Conservation (phyloP, 2,113 vertebrate species). For the Pristiophorus japonicus region DNA sequence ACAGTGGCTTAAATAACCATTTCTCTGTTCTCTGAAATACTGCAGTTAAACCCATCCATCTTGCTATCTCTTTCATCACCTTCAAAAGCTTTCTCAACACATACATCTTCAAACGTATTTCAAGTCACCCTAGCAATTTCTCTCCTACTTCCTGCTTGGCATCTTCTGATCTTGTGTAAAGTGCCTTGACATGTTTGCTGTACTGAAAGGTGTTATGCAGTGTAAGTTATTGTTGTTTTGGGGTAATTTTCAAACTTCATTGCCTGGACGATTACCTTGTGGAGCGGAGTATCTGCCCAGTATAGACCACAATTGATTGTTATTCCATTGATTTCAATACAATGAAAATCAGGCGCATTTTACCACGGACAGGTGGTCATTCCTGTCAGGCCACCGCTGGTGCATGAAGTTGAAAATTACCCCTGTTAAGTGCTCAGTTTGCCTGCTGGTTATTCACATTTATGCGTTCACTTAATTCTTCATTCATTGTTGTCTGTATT, state of each 20-base stretch:
- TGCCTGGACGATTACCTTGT: neutral
- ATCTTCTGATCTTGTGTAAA: no score
- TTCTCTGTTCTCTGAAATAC: neutral
- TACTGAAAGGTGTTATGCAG: no score
- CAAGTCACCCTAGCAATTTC: neutral
- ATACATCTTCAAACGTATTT: neutral
- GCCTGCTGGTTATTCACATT: neutral
- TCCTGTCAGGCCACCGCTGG: no score
- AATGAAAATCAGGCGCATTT: neutral
- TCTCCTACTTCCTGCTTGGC: neutral
- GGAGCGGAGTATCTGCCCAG: neutral
- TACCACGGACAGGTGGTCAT: neutral
- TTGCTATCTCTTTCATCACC: neutral
- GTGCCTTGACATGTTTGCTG: no score
- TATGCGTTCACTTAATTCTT: neutral
- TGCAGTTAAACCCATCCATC: neutral
- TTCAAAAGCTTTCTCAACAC: neutral
- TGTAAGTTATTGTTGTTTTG: neutral
- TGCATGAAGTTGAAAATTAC: neutral
- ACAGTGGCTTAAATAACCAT: neutral
- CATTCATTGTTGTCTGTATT: neutral
- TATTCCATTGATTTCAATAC: neutral
- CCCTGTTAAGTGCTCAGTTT: neutral
- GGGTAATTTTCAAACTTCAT: neutral
- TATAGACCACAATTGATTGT: neutral